These are phyloP conservation scores for Sebastes paucispinis DNA, from an alignment of 2,797 vertebrate genomes.

Conservation along the genomic window DNA sequence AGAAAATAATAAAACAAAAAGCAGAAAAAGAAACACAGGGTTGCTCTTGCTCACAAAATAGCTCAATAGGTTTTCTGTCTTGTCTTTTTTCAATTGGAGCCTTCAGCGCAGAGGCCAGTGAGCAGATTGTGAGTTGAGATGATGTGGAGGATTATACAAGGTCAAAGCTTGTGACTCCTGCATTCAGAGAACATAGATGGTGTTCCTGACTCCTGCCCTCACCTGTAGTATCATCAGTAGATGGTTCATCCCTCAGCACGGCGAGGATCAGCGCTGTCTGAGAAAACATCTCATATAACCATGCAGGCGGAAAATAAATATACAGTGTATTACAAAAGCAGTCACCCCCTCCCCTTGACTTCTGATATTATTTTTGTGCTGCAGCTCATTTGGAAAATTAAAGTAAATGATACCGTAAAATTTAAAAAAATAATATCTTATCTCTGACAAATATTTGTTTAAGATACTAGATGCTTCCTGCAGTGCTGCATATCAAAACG, in stretches of 20 bases:
- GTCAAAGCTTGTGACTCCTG: constrained; percentile 51
- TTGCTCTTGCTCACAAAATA: constrained; percentile 45
- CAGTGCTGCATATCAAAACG: background rate
- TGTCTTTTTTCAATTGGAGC: constrained; percentile 74
- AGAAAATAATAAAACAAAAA: constrained; percentile 44
- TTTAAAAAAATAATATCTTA: background rate
- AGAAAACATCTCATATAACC: constrained; percentile 25
- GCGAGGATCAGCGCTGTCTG: constrained; percentile 29
- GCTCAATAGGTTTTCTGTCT: constrained; percentile 46
- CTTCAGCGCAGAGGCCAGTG: constrained; percentile 11
- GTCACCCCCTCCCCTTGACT: background rate
- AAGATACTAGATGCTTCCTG: background rate
- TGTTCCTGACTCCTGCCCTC: constrained; percentile 50
- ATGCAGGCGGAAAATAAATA: constrained; percentile 1
- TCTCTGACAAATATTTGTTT: background rate
- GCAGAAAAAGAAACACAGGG: constrained; percentile 27
- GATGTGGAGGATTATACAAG: constrained; percentile 56
- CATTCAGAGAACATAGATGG: constrained; percentile 39
- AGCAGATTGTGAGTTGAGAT: constrained; percentile 44
- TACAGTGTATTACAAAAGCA: background rate
- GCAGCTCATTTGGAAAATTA: background rate
- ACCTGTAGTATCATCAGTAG: constrained; percentile 41
- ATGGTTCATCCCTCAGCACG: constrained; percentile 24
- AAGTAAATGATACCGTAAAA: background rate
- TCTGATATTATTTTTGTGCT: background rate